phyloP scores from a whole-genome alignment of 2,797 vertebrate genomes.

The Chromobotia macracanthus region DNA sequence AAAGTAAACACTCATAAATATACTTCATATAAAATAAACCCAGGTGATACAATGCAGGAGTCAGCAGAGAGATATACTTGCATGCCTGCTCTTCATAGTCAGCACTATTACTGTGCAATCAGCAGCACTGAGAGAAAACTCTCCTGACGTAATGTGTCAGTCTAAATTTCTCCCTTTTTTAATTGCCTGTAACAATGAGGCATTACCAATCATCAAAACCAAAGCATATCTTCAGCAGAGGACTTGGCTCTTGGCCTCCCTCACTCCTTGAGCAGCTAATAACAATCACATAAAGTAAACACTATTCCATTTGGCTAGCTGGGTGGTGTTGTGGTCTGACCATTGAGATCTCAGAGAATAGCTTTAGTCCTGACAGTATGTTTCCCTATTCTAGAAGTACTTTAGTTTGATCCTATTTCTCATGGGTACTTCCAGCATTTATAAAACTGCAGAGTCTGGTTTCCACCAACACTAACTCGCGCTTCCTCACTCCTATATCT shows the following conservation, averaged over 20 bases:
- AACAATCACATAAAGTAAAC: conserved; percentile 28
- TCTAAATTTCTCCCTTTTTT: conserved; percentile 11
- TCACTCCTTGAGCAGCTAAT: conserved; percentile 9
- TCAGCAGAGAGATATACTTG: conserved; percentile 17
- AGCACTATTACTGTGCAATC: conserved; percentile 39
- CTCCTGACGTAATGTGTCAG: conserved; percentile 4
- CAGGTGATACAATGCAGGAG: conserved; percentile 18
- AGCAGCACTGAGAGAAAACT: conserved; percentile 20
- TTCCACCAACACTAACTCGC: neutral
- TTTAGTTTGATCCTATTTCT: conserved; percentile 23
- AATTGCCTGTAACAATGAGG: conserved; percentile 28
- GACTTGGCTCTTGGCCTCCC: conserved; percentile 20
- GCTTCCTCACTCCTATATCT: conserved; percentile 5
- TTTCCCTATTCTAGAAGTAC: conserved; percentile 22
- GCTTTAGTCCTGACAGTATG: conserved; percentile 13
- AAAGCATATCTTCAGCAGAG: conserved; percentile 35
- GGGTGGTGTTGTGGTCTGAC: conserved; percentile 16
- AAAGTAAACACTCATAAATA: conserved; percentile 1
- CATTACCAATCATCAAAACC: conserved; percentile 35
- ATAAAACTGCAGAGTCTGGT: conserved; percentile 38
- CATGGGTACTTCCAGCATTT: conserved; percentile 25
- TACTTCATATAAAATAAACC: conserved; percentile 20
- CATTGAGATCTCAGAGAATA: conserved; percentile 21
- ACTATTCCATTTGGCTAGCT: conserved; percentile 21
- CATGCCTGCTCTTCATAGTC: conserved; percentile 14